Conservation (phyloP, 1,140 invertebrate species). For the Dreissena polymorpha region DNA sequence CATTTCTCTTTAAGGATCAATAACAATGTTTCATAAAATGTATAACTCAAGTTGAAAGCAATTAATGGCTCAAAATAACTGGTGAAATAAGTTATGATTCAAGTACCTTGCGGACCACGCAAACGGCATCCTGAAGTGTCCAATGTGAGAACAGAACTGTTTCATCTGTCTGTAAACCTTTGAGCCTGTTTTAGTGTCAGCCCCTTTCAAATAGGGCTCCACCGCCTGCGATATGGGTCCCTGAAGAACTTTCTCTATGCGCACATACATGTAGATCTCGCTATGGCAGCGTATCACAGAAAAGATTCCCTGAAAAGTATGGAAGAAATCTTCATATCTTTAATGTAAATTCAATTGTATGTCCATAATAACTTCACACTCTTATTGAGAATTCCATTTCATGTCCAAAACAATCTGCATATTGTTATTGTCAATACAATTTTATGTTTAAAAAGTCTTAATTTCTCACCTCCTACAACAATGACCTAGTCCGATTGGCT, state of each 20-base stretch:
- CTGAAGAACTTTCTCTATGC: constrained; percentile 96
- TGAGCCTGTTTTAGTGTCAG: constrained; percentile 85
- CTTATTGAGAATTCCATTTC: no score
- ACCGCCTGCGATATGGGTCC: constrained; percentile 92
- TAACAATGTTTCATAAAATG: no score
- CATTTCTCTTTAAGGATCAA: no score
- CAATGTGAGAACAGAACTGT: constrained; percentile 90
- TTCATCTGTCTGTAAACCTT: constrained; percentile 92
- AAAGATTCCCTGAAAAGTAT: constrained; percentile 85
- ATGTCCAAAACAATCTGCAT: no score
- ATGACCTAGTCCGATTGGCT: no score
- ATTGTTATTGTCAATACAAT: no score
- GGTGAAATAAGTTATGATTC: not conserved
- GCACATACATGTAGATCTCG: constrained; percentile 92
- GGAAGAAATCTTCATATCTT: not conserved
- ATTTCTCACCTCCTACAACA: no score
- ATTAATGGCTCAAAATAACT: no score
- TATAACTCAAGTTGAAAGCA: no score
- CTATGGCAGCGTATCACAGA: constrained; percentile 70
- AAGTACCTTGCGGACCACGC: constrained; percentile 92
- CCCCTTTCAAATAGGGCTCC: constrained; percentile 93
- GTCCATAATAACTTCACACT: no score
- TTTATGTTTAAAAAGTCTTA: no score
- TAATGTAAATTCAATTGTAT: no score
- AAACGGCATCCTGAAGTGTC: constrained; percentile 96